A percentile compares a stretch with the other conserved stretches of the same genome.
These are phyloP conservation scores for Python bivittatus DNA, from an alignment of 2,113 vertebrate genomes.

Conservation along the genomic window DNA sequence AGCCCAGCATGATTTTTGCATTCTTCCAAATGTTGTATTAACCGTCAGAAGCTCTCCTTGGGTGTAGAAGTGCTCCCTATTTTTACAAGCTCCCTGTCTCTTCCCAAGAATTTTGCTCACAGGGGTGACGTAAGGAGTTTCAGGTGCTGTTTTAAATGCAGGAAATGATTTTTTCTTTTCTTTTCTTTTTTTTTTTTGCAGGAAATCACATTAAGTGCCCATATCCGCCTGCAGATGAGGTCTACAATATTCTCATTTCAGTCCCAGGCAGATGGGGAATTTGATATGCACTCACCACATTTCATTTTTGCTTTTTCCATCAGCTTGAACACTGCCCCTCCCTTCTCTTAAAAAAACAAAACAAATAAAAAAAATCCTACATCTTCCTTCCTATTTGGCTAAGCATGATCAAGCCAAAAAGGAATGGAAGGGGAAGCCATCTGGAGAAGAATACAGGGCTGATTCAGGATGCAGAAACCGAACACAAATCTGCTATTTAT, in stretches of 20 bases:
- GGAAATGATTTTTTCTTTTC: slow-evolving; percentile 49
- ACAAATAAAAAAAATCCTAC: background rate
- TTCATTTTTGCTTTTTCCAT: slow-evolving; percentile 41
- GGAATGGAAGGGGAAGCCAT: background rate
- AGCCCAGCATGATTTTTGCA: background rate
- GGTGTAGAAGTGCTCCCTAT: slow-evolving; percentile 26
- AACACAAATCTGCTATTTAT: background rate
- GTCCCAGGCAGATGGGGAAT: slow-evolving; percentile 63
- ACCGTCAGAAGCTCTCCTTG: background rate
- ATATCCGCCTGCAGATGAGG: slow-evolving; percentile 68
- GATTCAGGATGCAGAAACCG: slow-evolving; percentile 6
- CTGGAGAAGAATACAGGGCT: slow-evolving; percentile 2
- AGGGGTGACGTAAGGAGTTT: slow-evolving; percentile 61
- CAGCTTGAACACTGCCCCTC: background rate
- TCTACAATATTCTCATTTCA: slow-evolving; percentile 57
- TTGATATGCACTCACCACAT: slow-evolving; percentile 37
- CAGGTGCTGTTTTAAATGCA: slow-evolving; percentile 71
- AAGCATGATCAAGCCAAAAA: background rate
- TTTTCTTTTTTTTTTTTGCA: slow-evolving; percentile 13
- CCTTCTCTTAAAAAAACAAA: background rate
- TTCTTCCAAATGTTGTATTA: background rate
- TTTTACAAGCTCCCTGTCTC: slow-evolving; percentile 43
- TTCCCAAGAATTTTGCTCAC: slow-evolving; percentile 52
- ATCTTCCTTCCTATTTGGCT: slow-evolving; percentile 28
- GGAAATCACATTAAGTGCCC: slow-evolving; percentile 64